phyloP scores from a whole-genome alignment of 2,113 vertebrate genomes.

The Chaetura pelagica region DNA sequence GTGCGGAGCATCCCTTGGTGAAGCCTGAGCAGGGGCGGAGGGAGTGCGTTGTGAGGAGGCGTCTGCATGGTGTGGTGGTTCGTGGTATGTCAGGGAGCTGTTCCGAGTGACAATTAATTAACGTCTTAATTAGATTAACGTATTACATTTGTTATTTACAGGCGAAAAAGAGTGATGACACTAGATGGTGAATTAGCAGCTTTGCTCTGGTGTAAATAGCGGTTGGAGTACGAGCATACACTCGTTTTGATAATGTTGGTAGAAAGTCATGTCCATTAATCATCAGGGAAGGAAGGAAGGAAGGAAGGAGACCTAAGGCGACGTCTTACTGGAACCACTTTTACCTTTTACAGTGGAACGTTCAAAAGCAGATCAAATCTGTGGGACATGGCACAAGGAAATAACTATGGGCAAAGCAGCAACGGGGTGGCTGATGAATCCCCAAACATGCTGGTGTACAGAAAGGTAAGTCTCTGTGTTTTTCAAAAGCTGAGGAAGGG shows the following conservation, averaged over 20 bases:
- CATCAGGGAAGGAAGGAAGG: neutral
- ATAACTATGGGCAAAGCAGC: conserved; percentile 91
- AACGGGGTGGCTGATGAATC: conserved; percentile 94
- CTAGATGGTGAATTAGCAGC: neutral
- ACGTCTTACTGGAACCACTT: conserved; percentile 22
- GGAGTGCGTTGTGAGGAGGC: neutral
- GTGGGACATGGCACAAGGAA: conserved; percentile 95
- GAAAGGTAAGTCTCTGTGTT: conserved; percentile 86
- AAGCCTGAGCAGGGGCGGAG: neutral
- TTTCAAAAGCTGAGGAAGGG: neutral
- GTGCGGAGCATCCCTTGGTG: neutral
- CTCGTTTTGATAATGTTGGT: neutral
- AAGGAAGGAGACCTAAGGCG: neutral
- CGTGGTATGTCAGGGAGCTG: neutral
- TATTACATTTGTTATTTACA: neutral
- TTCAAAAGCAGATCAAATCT: conserved; percentile 59
- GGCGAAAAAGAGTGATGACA: neutral
- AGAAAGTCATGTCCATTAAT: neutral
- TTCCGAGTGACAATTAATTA: conserved; percentile 14
- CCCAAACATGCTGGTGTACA: conserved; percentile 97
- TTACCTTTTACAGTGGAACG: conserved; percentile 67
- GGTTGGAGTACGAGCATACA: neutral
- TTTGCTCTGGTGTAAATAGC: neutral
- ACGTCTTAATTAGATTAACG: neutral
- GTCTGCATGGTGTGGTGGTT: neutral